Evolutionary conservation across 1,140 invertebrate species (phyloP).

Genomic region (Sarcophaga peregrina): DNA sequence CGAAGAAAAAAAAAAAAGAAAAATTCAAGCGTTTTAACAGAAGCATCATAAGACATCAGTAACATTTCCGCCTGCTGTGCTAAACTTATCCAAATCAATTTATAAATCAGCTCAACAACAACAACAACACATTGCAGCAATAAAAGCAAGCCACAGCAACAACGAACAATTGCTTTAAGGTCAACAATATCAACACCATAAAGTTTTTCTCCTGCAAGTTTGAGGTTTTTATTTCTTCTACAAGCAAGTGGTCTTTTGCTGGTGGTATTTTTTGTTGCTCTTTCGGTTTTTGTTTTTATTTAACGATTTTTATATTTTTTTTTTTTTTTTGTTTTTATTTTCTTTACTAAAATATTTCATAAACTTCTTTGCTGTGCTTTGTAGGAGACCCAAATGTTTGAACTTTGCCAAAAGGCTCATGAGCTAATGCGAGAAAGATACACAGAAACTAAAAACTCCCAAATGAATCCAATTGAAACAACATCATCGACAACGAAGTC

Average conservation of each 20-base stretch:
- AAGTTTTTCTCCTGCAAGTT: background rate
- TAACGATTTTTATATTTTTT: no score
- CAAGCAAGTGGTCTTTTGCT: background rate
- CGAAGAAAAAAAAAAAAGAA: background rate
- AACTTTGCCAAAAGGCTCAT: background rate
- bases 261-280: background rate
- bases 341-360: background rate
- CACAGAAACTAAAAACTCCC: background rate
- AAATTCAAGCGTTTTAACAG: slow-evolving; percentile 15
- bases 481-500: slow-evolving; percentile 38
- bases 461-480: slow-evolving; percentile 20
- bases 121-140: background rate
- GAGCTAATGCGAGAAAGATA: background rate
- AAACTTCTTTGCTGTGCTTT: slow-evolving; percentile 18
- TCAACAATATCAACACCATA: slow-evolving; percentile 59
- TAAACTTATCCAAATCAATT: slow-evolving; percentile 45
- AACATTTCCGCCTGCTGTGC: slow-evolving; percentile 44
- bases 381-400: slow-evolving; percentile 17
- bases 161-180: slow-evolving; percentile 55
- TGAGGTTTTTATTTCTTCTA: background rate
- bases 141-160: background rate
- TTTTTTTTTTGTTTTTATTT: no score
- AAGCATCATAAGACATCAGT: slow-evolving; percentile 39
- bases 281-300: no score
- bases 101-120: slow-evolving; percentile 48